Percentiles rank a stretch among this genome's conserved stretches.
These are phyloP conservation scores for Zoanthus sociatus DNA, from an alignment of 92 coral and sea anemone species.

Conservation along the genomic window DNA sequence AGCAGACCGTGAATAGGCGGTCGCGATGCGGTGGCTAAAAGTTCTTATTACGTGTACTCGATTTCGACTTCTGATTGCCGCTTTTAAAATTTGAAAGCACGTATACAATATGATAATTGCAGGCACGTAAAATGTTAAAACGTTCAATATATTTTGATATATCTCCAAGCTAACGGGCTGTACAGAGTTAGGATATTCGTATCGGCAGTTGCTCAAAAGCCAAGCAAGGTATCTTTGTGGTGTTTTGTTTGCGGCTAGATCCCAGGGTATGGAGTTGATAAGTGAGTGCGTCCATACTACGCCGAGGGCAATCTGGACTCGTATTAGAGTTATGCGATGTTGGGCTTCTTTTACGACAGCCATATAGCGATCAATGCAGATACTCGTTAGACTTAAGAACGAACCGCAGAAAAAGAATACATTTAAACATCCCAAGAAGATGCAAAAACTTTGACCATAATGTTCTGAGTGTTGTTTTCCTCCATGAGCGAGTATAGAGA, in stretches of 20 bases:
- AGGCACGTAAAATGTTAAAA: conserved; percentile 62
- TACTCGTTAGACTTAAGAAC: conserved; percentile 73
- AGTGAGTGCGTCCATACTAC: conserved; percentile 70
- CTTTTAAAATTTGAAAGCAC: conserved; percentile 66
- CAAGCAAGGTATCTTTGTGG: conserved; percentile 78
- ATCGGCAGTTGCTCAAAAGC: conserved; percentile 76
- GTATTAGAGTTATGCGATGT: conserved; percentile 70
- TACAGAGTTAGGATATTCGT: conserved; percentile 54
- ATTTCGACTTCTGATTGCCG: conserved; percentile 67
- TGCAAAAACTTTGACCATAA: conserved; percentile 60
- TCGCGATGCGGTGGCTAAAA: conserved; percentile 63
- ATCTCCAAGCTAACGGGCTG: conserved; percentile 28
- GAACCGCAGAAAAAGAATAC: conserved; percentile 74
- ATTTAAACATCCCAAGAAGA: conserved; percentile 70
- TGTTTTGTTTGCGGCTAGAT: conserved; percentile 53
- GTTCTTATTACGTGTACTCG: conserved; percentile 69
- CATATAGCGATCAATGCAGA: conserved; percentile 78
- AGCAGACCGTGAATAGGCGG: conserved; percentile 76
- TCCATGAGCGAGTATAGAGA: conserved; percentile 61
- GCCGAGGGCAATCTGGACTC: conserved; percentile 58
- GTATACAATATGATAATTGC: conserved; percentile 53
- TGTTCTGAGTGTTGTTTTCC: conserved; percentile 30
- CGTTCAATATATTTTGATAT: conserved; percentile 45
- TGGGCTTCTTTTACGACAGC: conserved; percentile 84
- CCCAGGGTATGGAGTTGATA: conserved; percentile 80